phyloP scores from a whole-genome alignment of 2,888 invertebrate species.

The Tethea ocularis region DNA sequence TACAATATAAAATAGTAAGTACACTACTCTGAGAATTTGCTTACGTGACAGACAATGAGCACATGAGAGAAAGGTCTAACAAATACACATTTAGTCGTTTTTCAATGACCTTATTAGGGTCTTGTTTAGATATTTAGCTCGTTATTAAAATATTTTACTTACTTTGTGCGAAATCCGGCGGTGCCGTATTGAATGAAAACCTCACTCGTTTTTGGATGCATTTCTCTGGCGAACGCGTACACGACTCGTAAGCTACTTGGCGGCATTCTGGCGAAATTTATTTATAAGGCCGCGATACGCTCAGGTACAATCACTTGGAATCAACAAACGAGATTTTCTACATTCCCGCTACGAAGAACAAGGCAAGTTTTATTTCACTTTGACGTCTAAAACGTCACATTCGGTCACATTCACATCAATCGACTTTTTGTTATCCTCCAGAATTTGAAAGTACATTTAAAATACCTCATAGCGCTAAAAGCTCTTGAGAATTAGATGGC shows the following conservation, averaged over 20 bases:
- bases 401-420: too few relatives aligned
- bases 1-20: slow-evolving; percentile 8
- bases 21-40: slow-evolving; percentile 31
- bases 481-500: not conserved
- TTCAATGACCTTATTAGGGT: slow-evolving; percentile 37
- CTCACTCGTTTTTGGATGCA: slow-evolving; percentile 88
- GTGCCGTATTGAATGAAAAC: slow-evolving; percentile 91
- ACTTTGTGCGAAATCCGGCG: slow-evolving; percentile 93
- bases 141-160: slow-evolving; percentile 62
- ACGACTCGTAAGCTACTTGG: slow-evolving; percentile 86
- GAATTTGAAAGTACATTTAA: slow-evolving; percentile 17
- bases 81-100: slow-evolving; percentile 37
- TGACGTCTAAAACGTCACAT: slow-evolving; percentile 51
- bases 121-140: slow-evolving; percentile 32
- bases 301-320: slow-evolving; percentile 77
- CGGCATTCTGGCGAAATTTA: slow-evolving; percentile 78
- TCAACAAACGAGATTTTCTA: slow-evolving; percentile 74
- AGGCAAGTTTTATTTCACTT: slow-evolving; percentile 43
- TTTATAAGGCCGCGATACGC: slow-evolving; percentile 72
- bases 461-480: slow-evolving; percentile 11
- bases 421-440: slow-evolving; percentile 30
- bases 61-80: slow-evolving; percentile 47
- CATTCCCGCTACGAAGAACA: slow-evolving; percentile 66
- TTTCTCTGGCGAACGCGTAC: slow-evolving; percentile 90
- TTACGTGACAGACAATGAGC: slow-evolving; percentile 59